Evolutionary conservation across 2,113 vertebrate species (phyloP).

Genomic region (Amblyopsis rosae): DNA sequence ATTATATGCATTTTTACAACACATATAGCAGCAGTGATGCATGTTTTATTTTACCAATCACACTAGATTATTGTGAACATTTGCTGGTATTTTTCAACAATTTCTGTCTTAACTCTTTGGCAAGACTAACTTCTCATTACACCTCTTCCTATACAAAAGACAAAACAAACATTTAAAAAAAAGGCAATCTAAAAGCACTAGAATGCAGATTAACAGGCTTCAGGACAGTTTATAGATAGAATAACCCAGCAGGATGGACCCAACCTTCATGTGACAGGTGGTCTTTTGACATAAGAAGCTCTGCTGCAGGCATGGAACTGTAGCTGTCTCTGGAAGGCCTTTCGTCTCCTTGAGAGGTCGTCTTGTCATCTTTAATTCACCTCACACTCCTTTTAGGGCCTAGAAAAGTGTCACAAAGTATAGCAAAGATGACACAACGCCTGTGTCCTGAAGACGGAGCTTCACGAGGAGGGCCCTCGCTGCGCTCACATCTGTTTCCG

Average conservation of each 20-base stretch:
- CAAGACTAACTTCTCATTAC: conserved; percentile 54
- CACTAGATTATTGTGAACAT: conserved; percentile 45
- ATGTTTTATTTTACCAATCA: conserved; percentile 47
- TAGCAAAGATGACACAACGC: conserved; percentile 11
- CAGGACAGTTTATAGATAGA: conserved; percentile 34
- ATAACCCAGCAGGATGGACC: conserved; percentile 51
- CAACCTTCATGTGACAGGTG: conserved; percentile 66
- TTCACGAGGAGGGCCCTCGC: not conserved
- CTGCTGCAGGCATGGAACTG: conserved; percentile 54
- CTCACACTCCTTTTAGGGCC: not conserved
- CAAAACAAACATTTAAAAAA: conserved; percentile 32
- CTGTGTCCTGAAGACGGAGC: conserved; percentile 3
- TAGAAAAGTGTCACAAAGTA: conserved; percentile 16
- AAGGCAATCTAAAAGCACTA: conserved; percentile 57
- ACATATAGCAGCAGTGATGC: conserved; percentile 45
- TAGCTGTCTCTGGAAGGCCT: conserved; percentile 50
- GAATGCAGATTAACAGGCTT: conserved; percentile 70
- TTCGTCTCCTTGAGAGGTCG: conserved; percentile 26
- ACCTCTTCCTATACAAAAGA: conserved; percentile 44
- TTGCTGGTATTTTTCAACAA: conserved; percentile 64
- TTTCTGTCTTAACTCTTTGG: conserved; percentile 65
- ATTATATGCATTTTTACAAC: conserved; percentile 8
- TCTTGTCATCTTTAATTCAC: conserved; percentile 26
- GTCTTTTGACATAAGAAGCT: conserved; percentile 56
- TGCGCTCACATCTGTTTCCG: conserved; percentile 5